A percentile compares a stretch with the other conserved stretches of the same genome.
phyloP scores from a whole-genome alignment of 2,797 vertebrate species.

The Sciaenops ocellatus region DNA sequence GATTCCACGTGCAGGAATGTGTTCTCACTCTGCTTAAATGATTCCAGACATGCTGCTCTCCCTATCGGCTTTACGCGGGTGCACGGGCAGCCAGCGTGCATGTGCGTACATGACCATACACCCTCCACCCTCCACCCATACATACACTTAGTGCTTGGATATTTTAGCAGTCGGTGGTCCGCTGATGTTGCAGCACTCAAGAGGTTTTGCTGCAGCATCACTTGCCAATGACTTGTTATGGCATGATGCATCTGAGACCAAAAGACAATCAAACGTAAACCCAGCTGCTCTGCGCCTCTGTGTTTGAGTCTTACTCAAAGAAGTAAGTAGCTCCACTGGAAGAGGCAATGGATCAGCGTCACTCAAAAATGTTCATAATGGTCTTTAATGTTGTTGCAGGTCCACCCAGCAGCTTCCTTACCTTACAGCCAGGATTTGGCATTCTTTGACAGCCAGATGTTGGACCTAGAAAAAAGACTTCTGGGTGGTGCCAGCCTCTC shows the following conservation, averaged over 20 bases:
- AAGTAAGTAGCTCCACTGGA: constrained; percentile 42
- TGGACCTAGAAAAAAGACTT: constrained; percentile 45
- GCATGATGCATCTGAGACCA: constrained; percentile 18
- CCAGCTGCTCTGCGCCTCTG: constrained; percentile 54
- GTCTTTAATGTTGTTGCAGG: constrained; percentile 73
- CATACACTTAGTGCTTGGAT: constrained; percentile 15
- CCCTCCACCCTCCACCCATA: not conserved
- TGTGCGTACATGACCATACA: not conserved
- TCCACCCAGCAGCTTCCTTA: constrained; percentile 67
- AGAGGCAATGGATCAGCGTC: constrained; percentile 70
- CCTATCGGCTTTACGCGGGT: constrained; percentile 61
- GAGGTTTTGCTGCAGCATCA: constrained; percentile 44
- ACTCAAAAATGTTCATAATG: constrained; percentile 71
- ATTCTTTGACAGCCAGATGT: constrained; percentile 71
- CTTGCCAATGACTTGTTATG: constrained; percentile 62
- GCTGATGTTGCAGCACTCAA: constrained; percentile 33
- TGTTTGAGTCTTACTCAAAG: constrained; percentile 38
- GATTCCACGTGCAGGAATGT: constrained; percentile 81
- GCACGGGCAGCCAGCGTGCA: constrained; percentile 38
- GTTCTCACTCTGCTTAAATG: constrained; percentile 78
- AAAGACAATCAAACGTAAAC: constrained; percentile 36
- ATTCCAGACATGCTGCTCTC: constrained; percentile 81
- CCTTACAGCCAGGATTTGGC: constrained; percentile 51
- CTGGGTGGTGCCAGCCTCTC: constrained; percentile 48
- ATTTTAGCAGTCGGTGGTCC: constrained; percentile 16